phyloP scores from a whole-genome alignment of 2,113 vertebrate genomes.

The Clarias gariepinus region DNA sequence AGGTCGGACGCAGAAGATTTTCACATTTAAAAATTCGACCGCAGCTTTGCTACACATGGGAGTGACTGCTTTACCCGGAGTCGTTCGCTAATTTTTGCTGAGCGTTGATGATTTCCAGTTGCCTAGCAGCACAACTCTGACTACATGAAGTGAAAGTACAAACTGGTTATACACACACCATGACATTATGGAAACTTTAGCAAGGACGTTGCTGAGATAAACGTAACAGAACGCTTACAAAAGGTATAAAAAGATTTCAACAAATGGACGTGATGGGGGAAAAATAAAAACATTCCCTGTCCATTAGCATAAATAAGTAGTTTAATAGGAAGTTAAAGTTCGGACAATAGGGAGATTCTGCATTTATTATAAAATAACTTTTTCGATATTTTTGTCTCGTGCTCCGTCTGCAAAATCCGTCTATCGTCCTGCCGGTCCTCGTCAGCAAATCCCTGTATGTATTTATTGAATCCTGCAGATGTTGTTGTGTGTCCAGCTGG shows the following conservation, averaged over 20 bases:
- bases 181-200: neutral
- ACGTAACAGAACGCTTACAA: neutral
- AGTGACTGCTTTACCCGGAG: neutral
- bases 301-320: neutral
- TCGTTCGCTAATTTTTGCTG: neutral
- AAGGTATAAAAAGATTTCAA: neutral
- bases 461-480: slow-evolving; percentile 25
- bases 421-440: neutral
- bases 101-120: neutral
- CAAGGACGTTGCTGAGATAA: neutral
- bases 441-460: neutral
- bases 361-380: neutral
- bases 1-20: no score
- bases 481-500: slow-evolving; percentile 64
- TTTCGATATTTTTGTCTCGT: neutral
- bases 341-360: neutral
- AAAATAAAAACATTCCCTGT: neutral
- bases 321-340: neutral
- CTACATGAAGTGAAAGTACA: neutral
- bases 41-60: no score
- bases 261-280: no score
- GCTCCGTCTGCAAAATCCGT: neutral
- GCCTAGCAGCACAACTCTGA: neutral
- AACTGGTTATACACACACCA: neutral
- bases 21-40: no score